Conservation (phyloP, 2,113 vertebrate species). For the Clarias batrachus region DNA sequence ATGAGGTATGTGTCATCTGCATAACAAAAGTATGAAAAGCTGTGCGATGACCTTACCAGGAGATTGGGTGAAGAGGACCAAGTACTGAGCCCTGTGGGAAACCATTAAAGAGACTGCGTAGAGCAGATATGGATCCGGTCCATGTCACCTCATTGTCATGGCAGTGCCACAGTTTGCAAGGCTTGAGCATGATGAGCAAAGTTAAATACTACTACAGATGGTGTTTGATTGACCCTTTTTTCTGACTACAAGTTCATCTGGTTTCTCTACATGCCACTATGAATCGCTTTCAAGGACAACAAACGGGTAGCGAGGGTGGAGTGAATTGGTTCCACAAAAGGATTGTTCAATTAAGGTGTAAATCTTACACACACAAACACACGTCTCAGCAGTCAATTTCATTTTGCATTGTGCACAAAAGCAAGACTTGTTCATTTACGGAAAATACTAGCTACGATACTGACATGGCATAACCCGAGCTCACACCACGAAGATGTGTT, state of each 20-base stretch:
- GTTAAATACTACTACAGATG: no score
- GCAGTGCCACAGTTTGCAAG: no score
- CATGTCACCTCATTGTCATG: no score
- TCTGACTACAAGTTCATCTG: not conserved
- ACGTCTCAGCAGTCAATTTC: not conserved
- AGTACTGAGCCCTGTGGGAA: no score
- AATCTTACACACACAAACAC: not conserved
- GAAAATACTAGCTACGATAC: not conserved
- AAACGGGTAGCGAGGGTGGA: not conserved
- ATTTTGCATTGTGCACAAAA: not conserved
- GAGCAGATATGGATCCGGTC: no score
- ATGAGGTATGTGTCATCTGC: no score
- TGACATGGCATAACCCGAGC: not conserved
- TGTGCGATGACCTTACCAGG: no score
- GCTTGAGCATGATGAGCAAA: no score
- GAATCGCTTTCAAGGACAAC: no score
- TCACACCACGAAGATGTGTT: conserved; percentile 42
- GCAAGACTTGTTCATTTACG: not conserved
- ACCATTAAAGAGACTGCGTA: no score
- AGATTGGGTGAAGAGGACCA: no score
- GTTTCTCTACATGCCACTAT: not conserved
- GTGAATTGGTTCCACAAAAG: not conserved
- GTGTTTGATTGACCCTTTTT: not conserved
- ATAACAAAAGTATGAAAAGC: no score
- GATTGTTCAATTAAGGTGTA: not conserved